Percentiles rank a stretch among this genome's conserved stretches.
These are phyloP conservation scores for Chelonus insularis DNA, from an alignment of 1,140 invertebrate genomes.

Conservation along the genomic window DNA sequence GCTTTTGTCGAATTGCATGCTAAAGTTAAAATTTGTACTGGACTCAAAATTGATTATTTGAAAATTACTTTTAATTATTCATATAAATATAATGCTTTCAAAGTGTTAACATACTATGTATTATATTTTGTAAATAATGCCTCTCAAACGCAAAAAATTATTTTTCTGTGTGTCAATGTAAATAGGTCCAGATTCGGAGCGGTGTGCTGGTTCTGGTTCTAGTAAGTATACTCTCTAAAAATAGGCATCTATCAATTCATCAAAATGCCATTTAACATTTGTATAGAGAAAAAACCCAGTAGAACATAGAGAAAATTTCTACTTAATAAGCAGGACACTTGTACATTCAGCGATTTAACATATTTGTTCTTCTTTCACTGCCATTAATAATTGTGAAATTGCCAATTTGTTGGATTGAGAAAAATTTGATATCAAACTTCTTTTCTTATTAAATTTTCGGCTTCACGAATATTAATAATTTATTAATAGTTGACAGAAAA, in stretches of 20 bases:
- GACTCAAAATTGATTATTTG: too few relatives aligned
- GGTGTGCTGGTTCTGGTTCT: conserved; percentile 61
- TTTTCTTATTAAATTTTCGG: too few relatives aligned
- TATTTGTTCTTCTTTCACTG: too few relatives aligned
- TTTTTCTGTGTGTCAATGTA: conserved; percentile 57
- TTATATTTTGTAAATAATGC: conserved; percentile 45
- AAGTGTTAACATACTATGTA: not conserved
- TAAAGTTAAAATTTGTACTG: too few relatives aligned
- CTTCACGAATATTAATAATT: too few relatives aligned
- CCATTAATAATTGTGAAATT: too few relatives aligned
- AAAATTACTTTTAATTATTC: too few relatives aligned
- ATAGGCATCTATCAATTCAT: conserved; percentile 18
- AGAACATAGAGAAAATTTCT: not conserved
- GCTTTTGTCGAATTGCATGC: conserved; percentile 11
- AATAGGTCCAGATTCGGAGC: conserved; percentile 63
- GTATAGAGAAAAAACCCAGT: conserved; percentile 7
- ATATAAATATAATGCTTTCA: too few relatives aligned
- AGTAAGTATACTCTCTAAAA: conserved; percentile 61
- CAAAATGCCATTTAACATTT: conserved; percentile 3
- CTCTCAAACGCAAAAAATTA: conserved; percentile 46
- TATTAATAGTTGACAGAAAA: too few relatives aligned
- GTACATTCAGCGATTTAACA: too few relatives aligned
- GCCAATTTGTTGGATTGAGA: too few relatives aligned
- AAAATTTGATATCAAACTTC: too few relatives aligned
- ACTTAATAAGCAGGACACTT: not conserved